Conservation (phyloP, 2,888 invertebrate genomes). For the Leucophenga maculata region DNA sequence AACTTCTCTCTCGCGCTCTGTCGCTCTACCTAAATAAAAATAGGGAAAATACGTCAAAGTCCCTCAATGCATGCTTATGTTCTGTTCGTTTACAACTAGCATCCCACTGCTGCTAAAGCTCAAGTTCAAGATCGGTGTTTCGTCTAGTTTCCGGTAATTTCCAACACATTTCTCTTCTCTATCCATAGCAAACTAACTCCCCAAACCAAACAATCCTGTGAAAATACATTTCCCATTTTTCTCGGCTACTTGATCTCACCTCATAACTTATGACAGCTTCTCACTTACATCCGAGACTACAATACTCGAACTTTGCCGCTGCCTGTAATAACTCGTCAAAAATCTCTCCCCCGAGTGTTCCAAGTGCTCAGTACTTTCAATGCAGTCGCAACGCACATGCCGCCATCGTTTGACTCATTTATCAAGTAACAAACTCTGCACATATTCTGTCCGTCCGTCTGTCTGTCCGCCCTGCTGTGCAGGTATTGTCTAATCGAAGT, state of each 20-base stretch:
- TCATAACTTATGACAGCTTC: slow-evolving; percentile 59
- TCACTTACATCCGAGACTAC: slow-evolving; percentile 40
- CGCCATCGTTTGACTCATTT: slow-evolving; percentile 46
- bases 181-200: background rate
- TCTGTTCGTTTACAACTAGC: background rate
- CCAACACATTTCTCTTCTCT: slow-evolving; percentile 44
- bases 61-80: slow-evolving; percentile 33
- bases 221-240: slow-evolving; percentile 20
- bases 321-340: slow-evolving; percentile 60
- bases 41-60: slow-evolving; percentile 44
- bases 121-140: background rate
- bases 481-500: slow-evolving; percentile 44
- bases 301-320: slow-evolving; percentile 26
- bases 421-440: slow-evolving; percentile 38
- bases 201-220: slow-evolving; percentile 12
- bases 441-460: slow-evolving; percentile 36
- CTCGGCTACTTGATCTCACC: slow-evolving; percentile 40
- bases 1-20: slow-evolving; percentile 28
- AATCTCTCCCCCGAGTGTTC: slow-evolving; percentile 38
- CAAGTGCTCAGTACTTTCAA: slow-evolving; percentile 1
- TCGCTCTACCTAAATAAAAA: slow-evolving; percentile 35
- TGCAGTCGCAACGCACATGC: slow-evolving; percentile 41
- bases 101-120: slow-evolving; percentile 5
- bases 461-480: background rate
- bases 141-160: slow-evolving; percentile 14